phyloP scores from a whole-genome alignment of 2,113 vertebrate species.

The Cinclus cinclus region DNA sequence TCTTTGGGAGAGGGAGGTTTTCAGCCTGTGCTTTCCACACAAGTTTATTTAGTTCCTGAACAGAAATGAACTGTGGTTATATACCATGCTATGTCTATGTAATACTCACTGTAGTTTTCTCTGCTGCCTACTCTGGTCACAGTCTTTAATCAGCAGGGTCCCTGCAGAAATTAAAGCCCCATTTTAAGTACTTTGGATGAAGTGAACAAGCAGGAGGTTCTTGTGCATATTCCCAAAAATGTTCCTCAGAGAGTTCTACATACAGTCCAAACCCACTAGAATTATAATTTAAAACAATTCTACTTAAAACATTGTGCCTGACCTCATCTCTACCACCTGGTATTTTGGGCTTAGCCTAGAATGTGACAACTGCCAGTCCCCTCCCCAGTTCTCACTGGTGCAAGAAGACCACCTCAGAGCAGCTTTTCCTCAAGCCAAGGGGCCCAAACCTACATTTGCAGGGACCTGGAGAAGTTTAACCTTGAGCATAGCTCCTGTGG shows the following conservation, averaged over 20 bases:
- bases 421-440: background rate
- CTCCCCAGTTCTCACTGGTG: background rate
- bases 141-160: background rate
- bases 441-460: background rate
- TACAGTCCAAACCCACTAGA: background rate
- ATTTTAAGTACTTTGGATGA: background rate
- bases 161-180: background rate
- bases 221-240: background rate
- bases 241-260: background rate
- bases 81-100: rapidly evolving
- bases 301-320: background rate
- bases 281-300: background rate
- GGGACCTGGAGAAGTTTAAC: background rate
- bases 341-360: background rate
- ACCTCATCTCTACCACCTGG: background rate
- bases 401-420: background rate
- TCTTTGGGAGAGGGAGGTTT: background rate
- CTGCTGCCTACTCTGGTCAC: background rate
- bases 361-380: background rate
- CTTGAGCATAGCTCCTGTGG: background rate
- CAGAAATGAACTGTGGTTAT: background rate
- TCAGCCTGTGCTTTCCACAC: background rate
- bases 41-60: background rate
- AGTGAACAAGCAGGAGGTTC: background rate
- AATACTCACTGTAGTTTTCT: background rate